Conservation (phyloP, 1,140 invertebrate genomes). For the Rhizoglyphus robini region DNA sequence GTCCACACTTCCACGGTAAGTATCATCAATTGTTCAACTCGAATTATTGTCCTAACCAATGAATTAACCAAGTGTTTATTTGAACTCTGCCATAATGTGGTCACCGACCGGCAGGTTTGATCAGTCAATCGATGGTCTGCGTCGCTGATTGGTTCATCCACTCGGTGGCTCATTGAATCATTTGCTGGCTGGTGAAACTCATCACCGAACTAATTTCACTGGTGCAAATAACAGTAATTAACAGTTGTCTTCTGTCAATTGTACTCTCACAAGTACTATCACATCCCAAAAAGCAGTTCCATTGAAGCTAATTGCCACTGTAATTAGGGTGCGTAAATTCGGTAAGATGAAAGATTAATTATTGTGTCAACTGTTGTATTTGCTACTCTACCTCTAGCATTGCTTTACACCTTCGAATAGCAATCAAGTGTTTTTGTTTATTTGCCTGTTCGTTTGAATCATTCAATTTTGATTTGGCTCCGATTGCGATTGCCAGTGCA, state of each 20-base stretch:
- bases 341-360: neutral
- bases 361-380: too few species aligned
- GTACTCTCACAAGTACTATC: too few species aligned
- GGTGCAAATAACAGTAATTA: neutral
- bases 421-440: neutral
- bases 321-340: neutral
- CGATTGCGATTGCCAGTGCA: too few species aligned
- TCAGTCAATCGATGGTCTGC: too few species aligned
- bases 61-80: neutral
- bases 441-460: neutral
- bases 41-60: neutral
- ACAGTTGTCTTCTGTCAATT: neutral
- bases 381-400: too few species aligned
- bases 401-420: too few species aligned
- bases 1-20: neutral
- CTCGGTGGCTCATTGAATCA: too few species aligned
- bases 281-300: constrained; percentile 16
- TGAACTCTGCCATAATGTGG: neutral
- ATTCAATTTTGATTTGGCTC: neutral
- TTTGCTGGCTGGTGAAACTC: too few species aligned
- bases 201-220: neutral
- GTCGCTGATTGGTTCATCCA: too few species aligned
- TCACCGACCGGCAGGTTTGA: too few species aligned
- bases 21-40: neutral
- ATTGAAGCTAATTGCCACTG: neutral